Evolutionary conservation across 2,888 invertebrate genomes (phyloP).

Genomic region (Caenorhabditis uteleia): DNA sequence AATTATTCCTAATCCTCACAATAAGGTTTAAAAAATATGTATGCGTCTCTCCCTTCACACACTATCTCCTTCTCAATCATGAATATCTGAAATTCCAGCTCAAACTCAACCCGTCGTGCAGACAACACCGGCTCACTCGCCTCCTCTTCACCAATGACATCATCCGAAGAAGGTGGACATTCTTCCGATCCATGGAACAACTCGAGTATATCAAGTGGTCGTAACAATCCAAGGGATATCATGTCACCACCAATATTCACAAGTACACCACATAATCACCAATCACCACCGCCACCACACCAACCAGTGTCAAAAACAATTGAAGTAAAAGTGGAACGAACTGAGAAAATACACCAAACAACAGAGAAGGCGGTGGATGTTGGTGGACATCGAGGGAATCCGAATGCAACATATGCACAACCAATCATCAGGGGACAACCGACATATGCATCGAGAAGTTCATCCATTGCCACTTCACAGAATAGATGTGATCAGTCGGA

Average conservation of each 20-base stretch:
- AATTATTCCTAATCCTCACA: no score
- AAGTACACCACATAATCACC: constrained; percentile 35
- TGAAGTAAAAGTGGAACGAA: constrained; percentile 46
- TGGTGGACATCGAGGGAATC: no score
- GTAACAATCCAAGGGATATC: constrained; percentile 11
- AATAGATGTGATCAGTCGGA: constrained; percentile 50
- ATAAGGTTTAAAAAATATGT: no score
- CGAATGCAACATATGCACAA: constrained; percentile 35
- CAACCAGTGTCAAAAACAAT: constrained; percentile 42
- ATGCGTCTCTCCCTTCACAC: not conserved
- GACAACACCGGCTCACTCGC: constrained; percentile 34
- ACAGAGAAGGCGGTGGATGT: not conserved
- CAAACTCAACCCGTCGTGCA: constrained; percentile 19
- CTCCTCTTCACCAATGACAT: constrained; percentile 48
- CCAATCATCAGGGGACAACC: constrained; percentile 40
- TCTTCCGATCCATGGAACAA: constrained; percentile 40
- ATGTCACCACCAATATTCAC: constrained; percentile 38
- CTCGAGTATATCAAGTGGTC: constrained; percentile 32
- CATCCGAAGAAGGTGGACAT: constrained; percentile 45
- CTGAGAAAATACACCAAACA: constrained; percentile 34
- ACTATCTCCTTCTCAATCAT: no score
- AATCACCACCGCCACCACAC: constrained; percentile 11
- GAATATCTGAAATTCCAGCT: not conserved
- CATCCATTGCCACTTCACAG: constrained; percentile 46
- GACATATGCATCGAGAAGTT: constrained; percentile 37